A percentile compares a stretch with the other conserved stretches of the same genome.
These are phyloP conservation scores for Cyphomyrmex costatus DNA, from an alignment of 1,140 invertebrate species.

Conservation along the genomic window DNA sequence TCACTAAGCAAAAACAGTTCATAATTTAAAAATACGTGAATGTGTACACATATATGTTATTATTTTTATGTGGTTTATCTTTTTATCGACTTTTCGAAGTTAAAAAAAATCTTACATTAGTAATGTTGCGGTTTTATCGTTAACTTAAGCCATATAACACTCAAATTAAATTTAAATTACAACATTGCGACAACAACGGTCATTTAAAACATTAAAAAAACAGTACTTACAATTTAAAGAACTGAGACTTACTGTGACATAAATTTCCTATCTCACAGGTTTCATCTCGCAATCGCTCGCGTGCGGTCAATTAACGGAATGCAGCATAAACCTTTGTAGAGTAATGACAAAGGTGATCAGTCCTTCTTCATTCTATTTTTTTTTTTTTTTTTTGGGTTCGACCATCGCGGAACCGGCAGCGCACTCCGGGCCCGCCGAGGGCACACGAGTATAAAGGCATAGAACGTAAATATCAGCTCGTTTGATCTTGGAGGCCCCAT, in stretches of 20 bases:
- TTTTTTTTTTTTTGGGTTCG: background rate
- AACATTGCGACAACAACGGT: background rate
- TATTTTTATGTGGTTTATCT: background rate
- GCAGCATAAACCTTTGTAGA: conserved; percentile 38
- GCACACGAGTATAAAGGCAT: conserved; percentile 71
- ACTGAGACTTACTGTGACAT: too few species aligned
- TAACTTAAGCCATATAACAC: background rate
- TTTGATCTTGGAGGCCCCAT: conserved; percentile 76
- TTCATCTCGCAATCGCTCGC: background rate
- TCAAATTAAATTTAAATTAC: conserved; percentile 16
- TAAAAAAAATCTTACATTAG: background rate
- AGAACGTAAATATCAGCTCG: conserved; percentile 78
- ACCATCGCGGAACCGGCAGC: background rate
- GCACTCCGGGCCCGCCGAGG: conserved; percentile 16
- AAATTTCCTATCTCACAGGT: background rate
- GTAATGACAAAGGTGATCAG: conserved; percentile 30
- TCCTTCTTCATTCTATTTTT: conserved; percentile 1
- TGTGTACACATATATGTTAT: background rate
- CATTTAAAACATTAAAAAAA: background rate
- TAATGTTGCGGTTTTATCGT: background rate
- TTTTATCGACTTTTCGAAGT: background rate
- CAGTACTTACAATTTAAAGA: background rate
- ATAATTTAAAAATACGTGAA: background rate
- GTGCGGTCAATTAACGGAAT: conserved; percentile 24
- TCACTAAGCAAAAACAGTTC: background rate